phyloP scores from a whole-genome alignment of 2,797 vertebrate species.

The Malurus leucopterus region DNA sequence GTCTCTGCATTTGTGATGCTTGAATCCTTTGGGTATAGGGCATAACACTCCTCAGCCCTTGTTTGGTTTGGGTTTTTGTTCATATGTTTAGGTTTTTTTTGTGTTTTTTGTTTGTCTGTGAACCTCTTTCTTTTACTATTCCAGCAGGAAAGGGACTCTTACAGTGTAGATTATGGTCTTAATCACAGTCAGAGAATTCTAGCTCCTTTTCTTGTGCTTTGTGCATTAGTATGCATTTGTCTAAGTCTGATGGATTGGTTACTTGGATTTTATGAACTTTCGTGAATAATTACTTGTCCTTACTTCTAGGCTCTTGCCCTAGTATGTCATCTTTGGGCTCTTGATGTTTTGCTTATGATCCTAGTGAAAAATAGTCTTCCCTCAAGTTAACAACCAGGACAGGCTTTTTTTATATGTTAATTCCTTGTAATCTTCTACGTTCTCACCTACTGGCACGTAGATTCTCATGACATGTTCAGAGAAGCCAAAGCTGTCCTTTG shows the following conservation, averaged over 20 bases:
- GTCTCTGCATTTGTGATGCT: not conserved
- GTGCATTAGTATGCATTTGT: not conserved
- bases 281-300: not conserved
- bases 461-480: not conserved
- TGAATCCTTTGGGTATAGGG: not conserved
- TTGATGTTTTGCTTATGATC: not conserved
- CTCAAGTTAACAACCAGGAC: not conserved
- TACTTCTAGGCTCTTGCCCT: not conserved
- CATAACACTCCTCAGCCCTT: not conserved
- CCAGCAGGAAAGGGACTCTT: not conserved
- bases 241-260: not conserved
- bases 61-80: not conserved
- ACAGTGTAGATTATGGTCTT: not conserved
- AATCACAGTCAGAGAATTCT: not conserved
- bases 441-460: fast-evolving
- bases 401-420: not conserved
- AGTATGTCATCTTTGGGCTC: not conserved
- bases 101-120: not conserved
- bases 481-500: not conserved
- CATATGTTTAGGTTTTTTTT: not conserved
- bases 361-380: not conserved
- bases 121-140: not conserved
- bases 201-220: not conserved
- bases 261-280: not conserved
- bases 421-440: not conserved